Conservation (phyloP, 2,797 vertebrate genomes). For the Zalophus californianus region DNA sequence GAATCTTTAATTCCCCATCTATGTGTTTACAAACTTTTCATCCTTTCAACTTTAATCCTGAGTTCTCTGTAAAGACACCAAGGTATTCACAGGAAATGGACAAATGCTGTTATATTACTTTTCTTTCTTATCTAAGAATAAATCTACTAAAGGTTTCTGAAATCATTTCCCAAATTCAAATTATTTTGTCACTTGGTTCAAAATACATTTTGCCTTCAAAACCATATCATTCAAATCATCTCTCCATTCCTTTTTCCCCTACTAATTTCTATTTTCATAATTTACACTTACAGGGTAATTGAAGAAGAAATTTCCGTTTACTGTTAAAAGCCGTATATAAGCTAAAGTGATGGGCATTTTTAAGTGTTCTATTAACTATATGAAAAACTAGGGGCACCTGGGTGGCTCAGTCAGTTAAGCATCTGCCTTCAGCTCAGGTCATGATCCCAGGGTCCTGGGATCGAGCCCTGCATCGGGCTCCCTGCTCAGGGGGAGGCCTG, state of each 20-base stretch:
- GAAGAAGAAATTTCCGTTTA: slow-evolving; percentile 13
- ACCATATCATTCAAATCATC: neutral
- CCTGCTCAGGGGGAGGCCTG: no score
- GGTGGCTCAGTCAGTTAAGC: no score
- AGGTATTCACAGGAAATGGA: neutral
- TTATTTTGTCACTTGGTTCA: slow-evolving; percentile 22
- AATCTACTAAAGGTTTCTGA: slow-evolving; percentile 43
- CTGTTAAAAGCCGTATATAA: slow-evolving; percentile 54
- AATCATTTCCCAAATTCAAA: slow-evolving; percentile 67
- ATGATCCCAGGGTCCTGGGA: no score
- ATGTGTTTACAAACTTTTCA: neutral
- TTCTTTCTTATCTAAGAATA: slow-evolving; percentile 48
- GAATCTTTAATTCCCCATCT: slow-evolving; percentile 30
- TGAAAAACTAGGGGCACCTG: neutral
- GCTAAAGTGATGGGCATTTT: slow-evolving; percentile 3
- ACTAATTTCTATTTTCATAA: slow-evolving; percentile 58
- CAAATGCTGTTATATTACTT: slow-evolving; percentile 23
- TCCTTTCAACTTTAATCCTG: slow-evolving; percentile 31
- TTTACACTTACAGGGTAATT: slow-evolving; percentile 43
- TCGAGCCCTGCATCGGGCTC: no score
- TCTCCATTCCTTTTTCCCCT: neutral
- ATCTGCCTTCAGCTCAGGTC: no score
- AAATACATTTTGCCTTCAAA: slow-evolving; percentile 62
- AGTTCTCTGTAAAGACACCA: slow-evolving; percentile 48
- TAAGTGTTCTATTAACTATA: slow-evolving; percentile 20